Percentiles rank a stretch among this genome's conserved stretches.
Evolutionary conservation across 2,888 invertebrate species (phyloP).

Genomic region (Agapetus fuscipes): DNA sequence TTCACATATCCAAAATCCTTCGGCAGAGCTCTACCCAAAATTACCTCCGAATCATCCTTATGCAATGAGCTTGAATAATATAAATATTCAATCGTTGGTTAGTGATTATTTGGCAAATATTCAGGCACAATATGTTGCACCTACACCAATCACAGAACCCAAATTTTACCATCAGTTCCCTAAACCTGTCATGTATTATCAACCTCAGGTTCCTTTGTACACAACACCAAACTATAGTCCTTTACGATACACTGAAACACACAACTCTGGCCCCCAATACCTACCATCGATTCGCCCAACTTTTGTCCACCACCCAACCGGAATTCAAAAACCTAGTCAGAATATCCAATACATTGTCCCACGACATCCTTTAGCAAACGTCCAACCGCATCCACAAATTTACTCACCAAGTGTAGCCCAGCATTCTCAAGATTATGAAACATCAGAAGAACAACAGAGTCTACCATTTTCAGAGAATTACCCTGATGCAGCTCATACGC

Average conservation of each 20-base stretch:
- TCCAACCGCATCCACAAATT: no score
- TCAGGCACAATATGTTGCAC: constrained; percentile 33
- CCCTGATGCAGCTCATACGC: constrained; percentile 47
- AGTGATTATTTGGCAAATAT: constrained; percentile 39
- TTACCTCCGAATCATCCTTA: constrained; percentile 46
- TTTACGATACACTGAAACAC: not conserved
- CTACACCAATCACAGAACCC: not conserved
- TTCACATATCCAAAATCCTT: constrained; percentile 43
- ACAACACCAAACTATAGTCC: not conserved
- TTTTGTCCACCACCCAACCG: constrained; percentile 5
- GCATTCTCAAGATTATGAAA: constrained; percentile 29
- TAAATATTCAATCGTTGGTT: constrained; percentile 46
- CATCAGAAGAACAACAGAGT: constrained; percentile 13
- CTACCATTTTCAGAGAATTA: constrained; percentile 46
- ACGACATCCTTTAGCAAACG: constrained; percentile 19
- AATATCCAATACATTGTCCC: constrained; percentile 11
- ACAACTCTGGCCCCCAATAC: constrained; percentile 11
- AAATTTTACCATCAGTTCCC: not conserved
- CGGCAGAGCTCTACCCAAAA: constrained; percentile 45
- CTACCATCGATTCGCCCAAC: constrained; percentile 3
- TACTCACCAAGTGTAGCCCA: constrained; percentile 24
- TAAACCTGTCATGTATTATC: constrained; percentile 12
- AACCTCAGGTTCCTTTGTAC: constrained; percentile 1
- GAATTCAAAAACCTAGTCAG: constrained; percentile 5
- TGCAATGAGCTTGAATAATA: constrained; percentile 43